Conservation (phyloP, 2,888 invertebrate species). For the Corbicula japonica region DNA sequence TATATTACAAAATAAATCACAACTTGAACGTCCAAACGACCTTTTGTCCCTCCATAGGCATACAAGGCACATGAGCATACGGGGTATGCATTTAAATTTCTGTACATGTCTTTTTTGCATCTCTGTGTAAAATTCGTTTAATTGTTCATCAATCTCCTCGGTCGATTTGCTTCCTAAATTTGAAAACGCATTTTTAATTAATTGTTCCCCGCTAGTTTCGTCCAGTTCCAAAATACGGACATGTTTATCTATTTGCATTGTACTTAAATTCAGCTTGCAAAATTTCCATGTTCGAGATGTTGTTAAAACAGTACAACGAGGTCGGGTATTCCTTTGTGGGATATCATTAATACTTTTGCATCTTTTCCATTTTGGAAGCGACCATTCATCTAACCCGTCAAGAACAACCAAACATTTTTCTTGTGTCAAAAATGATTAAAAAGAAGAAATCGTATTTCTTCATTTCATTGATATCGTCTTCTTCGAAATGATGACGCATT, state of each 20-base stretch:
- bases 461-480: neutral
- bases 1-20: conserved; percentile 10
- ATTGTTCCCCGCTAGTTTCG: neutral
- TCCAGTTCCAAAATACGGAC: conserved; percentile 1
- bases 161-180: neutral
- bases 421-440: neutral
- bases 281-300: conserved; percentile 12
- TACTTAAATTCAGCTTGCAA: neutral
- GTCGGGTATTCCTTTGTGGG: neutral
- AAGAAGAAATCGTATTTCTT: neutral
- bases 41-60: neutral
- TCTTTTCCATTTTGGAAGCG: conserved; percentile 9
- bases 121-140: neutral
- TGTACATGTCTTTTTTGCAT: neutral
- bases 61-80: neutral
- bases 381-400: conserved; percentile 13
- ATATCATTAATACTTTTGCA: neutral
- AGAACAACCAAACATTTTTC: neutral
- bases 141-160: too few relatives aligned
- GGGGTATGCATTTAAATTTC: neutral
- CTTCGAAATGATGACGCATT: neutral
- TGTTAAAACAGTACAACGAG: conserved; percentile 6
- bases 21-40: neutral
- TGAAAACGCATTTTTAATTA: neutral
- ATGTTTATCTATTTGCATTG: neutral